phyloP scores from a whole-genome alignment of 2,888 invertebrate genomes.

The Lutraria lutraria region DNA sequence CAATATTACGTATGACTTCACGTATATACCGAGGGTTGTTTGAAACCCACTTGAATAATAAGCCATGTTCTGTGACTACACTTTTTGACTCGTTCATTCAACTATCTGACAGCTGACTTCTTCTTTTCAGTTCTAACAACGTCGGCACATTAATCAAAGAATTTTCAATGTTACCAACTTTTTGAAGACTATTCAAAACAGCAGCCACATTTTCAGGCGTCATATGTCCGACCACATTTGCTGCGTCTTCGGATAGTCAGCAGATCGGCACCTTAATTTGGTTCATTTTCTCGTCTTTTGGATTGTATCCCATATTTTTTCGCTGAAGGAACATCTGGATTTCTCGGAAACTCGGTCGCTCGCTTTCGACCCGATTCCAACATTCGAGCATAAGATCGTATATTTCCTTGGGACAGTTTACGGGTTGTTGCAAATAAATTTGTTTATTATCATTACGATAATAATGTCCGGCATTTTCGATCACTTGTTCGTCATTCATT shows the following conservation, averaged over 20 bases:
- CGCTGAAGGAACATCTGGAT: conserved; percentile 93
- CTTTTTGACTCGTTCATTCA: neutral
- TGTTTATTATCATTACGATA: conserved; percentile 91
- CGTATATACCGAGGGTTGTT: neutral
- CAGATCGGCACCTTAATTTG: conserved; percentile 83
- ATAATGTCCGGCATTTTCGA: conserved; percentile 93
- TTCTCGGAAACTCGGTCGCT: conserved; percentile 95
- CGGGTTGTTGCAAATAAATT: conserved; percentile 90
- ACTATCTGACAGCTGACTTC: conserved; percentile 34
- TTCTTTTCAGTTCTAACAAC: conserved; percentile 53
- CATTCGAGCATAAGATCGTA: conserved; percentile 97
- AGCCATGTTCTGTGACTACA: neutral
- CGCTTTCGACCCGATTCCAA: conserved; percentile 93
- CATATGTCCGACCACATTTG: conserved; percentile 51
- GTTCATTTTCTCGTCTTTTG: conserved; percentile 85
- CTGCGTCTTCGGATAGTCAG: conserved; percentile 67
- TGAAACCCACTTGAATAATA: neutral
- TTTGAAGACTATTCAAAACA: conserved; percentile 53
- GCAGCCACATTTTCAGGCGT: conserved; percentile 59
- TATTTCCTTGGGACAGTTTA: conserved; percentile 94
- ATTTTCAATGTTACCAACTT: conserved; percentile 44
- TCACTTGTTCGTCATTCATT: conserved; percentile 92
- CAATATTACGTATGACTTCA: neutral
- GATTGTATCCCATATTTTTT: conserved; percentile 87
- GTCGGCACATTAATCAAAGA: conserved; percentile 49